These are phyloP conservation scores for Myotis yumanensis DNA, from an alignment of 2,113 vertebrate species.

Conservation along the genomic window DNA sequence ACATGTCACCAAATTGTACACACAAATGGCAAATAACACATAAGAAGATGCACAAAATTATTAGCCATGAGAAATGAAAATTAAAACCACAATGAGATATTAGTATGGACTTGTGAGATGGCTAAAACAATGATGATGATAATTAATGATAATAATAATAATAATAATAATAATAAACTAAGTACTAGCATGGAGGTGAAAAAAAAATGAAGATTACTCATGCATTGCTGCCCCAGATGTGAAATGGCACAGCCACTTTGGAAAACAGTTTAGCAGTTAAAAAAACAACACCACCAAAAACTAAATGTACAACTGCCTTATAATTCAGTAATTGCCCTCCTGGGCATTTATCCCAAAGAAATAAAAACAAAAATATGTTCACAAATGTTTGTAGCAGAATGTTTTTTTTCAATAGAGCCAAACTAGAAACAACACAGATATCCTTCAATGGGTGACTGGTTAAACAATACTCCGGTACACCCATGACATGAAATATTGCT, in stretches of 20 bases:
- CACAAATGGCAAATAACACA: not conserved
- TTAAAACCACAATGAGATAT: not conserved
- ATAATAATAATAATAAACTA: not conserved
- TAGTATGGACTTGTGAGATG: not conserved
- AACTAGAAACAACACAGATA: not conserved
- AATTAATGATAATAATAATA: not conserved
- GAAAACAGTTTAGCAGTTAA: not conserved
- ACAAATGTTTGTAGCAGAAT: not conserved
- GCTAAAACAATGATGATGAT: not conserved
- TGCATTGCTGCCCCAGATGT: not conserved
- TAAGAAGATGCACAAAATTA: not conserved
- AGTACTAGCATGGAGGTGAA: not conserved
- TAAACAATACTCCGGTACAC: not conserved
- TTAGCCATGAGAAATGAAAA: not conserved
- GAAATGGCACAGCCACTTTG: not conserved
- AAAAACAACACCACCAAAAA: not conserved
- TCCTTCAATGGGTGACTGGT: not conserved
- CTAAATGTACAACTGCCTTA: not conserved
- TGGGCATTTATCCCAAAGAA: conserved; percentile 18
- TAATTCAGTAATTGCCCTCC: not conserved
- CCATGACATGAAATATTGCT: not conserved
- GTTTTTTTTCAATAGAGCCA: not conserved
- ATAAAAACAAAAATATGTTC: not conserved
- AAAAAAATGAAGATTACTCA: not conserved
- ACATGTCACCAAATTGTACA: not conserved